phyloP scores from a whole-genome alignment of 2,113 vertebrate genomes.

The Colistium nudipinnis region DNA sequence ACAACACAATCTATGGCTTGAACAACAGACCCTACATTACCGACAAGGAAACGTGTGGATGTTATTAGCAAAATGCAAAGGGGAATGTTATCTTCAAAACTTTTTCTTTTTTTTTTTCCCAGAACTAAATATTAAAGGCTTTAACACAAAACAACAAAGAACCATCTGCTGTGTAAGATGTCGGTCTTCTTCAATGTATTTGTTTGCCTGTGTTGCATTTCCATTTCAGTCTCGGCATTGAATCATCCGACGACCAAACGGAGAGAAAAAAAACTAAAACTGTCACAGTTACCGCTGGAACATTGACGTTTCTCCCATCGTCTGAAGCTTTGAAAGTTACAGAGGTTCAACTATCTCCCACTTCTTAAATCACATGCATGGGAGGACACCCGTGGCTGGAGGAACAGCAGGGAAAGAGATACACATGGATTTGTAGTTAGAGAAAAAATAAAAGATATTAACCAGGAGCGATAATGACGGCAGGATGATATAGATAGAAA shows the following conservation, averaged over 20 bases:
- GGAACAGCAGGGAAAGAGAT: neutral
- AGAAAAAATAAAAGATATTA: constrained; percentile 18
- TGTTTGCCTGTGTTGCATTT: constrained; percentile 15
- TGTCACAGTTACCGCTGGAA: constrained; percentile 39
- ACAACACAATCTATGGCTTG: neutral
- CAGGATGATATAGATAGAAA: constrained; percentile 12
- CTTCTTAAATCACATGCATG: constrained; percentile 48
- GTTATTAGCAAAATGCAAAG: neutral
- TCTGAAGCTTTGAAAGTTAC: constrained; percentile 45
- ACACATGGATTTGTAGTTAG: constrained; percentile 7
- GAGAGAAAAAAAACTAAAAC: too few relatives aligned
- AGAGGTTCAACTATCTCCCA: constrained; percentile 45
- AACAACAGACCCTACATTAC: constrained; percentile 4
- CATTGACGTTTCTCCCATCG: constrained; percentile 57
- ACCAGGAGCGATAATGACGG: neutral
- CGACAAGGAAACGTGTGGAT: neutral
- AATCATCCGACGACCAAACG: constrained; percentile 20
- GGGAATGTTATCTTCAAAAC: too few relatives aligned
- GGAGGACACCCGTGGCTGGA: constrained; percentile 6
- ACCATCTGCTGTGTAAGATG: constrained; percentile 2
- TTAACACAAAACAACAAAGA: constrained; percentile 2
- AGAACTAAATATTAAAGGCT: neutral
- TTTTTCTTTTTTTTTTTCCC: constrained; percentile 4
- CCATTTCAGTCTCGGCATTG: constrained; percentile 8
- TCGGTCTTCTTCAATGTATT: neutral